Percentiles rank a stretch among this genome's conserved stretches.
phyloP scores from a whole-genome alignment of 1,140 invertebrate genomes.

The Zaprionus tsacasi region DNA sequence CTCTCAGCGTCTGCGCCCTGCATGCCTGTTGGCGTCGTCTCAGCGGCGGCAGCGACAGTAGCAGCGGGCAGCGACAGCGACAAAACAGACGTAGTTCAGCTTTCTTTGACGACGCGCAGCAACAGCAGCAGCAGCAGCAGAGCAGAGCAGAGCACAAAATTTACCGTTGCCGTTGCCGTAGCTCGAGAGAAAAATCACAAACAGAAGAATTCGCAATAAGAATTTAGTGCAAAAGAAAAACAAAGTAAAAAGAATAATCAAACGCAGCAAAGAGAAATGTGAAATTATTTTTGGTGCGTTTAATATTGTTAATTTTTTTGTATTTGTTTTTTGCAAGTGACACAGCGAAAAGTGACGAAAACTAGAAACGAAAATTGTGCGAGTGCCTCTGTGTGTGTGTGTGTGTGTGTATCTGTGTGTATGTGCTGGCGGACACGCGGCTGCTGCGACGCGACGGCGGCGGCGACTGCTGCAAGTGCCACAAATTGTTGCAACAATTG shows the following conservation, averaged over 20 bases:
- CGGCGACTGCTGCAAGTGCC: slow-evolving; percentile 22
- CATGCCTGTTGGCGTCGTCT: slow-evolving; percentile 24
- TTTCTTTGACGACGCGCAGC: slow-evolving; percentile 63
- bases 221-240: slow-evolving; percentile 7
- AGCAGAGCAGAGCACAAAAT: slow-evolving; percentile 40
- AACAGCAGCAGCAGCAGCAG: slow-evolving; percentile 37
- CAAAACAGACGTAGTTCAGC: slow-evolving; percentile 78
- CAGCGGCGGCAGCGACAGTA: slow-evolving; percentile 29
- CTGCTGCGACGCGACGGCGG: not conserved
- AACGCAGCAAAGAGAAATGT: not conserved
- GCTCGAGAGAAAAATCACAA: slow-evolving; percentile 10
- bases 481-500: slow-evolving; percentile 33
- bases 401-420: slow-evolving; percentile 51
- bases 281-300: not conserved
- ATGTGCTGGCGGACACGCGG: slow-evolving; percentile 37
- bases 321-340: slow-evolving; percentile 13
- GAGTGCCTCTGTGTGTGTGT: slow-evolving; percentile 14
- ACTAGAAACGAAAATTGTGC: slow-evolving; percentile 38
- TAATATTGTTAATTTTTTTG: not conserved
- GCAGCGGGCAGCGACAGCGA: slow-evolving; percentile 37
- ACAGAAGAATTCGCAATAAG: slow-evolving; percentile 1
- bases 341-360: slow-evolving; percentile 38
- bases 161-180: slow-evolving; percentile 30
- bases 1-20: slow-evolving; percentile 1
- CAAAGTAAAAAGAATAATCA: not conserved